Evolutionary conservation across 2,797 vertebrate species (phyloP).

Genomic region (Gila robusta): DNA sequence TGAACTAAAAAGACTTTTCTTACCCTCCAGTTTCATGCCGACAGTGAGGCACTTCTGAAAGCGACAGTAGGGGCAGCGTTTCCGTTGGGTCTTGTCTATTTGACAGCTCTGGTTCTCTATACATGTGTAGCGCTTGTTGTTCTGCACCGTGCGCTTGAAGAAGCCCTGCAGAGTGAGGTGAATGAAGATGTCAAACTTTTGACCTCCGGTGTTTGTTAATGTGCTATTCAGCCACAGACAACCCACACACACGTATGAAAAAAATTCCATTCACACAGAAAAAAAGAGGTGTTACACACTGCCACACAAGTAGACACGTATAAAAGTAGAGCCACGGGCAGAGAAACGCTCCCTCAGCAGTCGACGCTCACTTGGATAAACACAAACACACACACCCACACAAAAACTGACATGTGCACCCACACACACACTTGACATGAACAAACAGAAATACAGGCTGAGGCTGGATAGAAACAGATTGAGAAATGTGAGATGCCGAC

Average conservation of each 20-base stretch:
- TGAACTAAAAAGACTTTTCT: conserved; percentile 59
- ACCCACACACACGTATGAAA: conserved; percentile 60
- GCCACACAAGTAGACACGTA: conserved; percentile 60
- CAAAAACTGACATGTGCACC: conserved; percentile 53
- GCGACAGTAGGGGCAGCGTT: conserved; percentile 97
- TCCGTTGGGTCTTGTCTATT: conserved; percentile 99
- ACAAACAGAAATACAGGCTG: conserved; percentile 60
- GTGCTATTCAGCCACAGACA: conserved; percentile 75
- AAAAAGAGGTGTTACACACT: conserved; percentile 49
- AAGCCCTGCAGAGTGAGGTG: conserved; percentile 86
- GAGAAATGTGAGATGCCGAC: conserved; percentile 37
- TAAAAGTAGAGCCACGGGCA: conserved; percentile 56
- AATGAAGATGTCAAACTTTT: conserved; percentile 80
- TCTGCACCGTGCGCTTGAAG: conserved; percentile 99
- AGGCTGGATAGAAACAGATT: conserved; percentile 25
- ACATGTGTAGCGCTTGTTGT: conserved; percentile 99
- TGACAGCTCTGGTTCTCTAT: conserved; percentile 99
- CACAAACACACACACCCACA: conserved; percentile 54
- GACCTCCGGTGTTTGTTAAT: conserved; percentile 77
- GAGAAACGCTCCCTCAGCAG: conserved; percentile 55
- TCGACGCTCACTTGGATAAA: conserved; percentile 53
- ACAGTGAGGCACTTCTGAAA: conserved; percentile 99
- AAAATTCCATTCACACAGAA: conserved; percentile 58
- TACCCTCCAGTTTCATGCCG: conserved; percentile 99
- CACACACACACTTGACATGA: conserved; percentile 59